phyloP scores from a whole-genome alignment of 2,113 vertebrate species.

The Pongo pygmaeus region DNA sequence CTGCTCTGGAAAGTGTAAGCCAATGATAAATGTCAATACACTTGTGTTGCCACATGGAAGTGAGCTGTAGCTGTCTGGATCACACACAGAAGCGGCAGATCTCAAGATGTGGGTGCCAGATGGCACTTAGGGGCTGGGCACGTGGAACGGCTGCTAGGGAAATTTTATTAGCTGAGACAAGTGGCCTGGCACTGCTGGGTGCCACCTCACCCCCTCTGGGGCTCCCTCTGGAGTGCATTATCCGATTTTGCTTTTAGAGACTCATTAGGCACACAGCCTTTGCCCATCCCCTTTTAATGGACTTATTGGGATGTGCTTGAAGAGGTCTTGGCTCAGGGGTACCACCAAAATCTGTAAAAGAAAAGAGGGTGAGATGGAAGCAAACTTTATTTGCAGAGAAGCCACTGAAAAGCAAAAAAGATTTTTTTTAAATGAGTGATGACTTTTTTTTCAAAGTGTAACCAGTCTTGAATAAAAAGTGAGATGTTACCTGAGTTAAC shows the following conservation, averaged over 20 bases:
- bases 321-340: not conserved
- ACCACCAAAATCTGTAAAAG: not conserved
- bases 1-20: conserved; percentile 60
- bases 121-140: conserved; percentile 57
- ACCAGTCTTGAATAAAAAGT: not conserved
- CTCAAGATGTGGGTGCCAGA: conserved; percentile 70
- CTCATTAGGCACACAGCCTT: conserved; percentile 27
- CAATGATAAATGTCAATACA: conserved; percentile 68
- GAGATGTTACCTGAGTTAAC: not conserved
- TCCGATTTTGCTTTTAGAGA: conserved; percentile 34
- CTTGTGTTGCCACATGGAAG: conserved; percentile 62
- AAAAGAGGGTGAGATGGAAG: not conserved
- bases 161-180: conserved; percentile 58
- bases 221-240: not conserved
- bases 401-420: not conserved
- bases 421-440: not conserved
- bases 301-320: not conserved
- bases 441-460: not conserved
- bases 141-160: not conserved
- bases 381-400: not conserved
- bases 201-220: not conserved
- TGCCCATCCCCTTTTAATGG: not conserved
- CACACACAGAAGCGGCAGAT: conserved; percentile 49
- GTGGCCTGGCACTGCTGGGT: conserved; percentile 29
- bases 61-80: conserved; percentile 67